These are phyloP conservation scores for Pseudococcus jackbeardsleyi DNA, from an alignment of 2,888 invertebrate species.

Conservation along the genomic window DNA sequence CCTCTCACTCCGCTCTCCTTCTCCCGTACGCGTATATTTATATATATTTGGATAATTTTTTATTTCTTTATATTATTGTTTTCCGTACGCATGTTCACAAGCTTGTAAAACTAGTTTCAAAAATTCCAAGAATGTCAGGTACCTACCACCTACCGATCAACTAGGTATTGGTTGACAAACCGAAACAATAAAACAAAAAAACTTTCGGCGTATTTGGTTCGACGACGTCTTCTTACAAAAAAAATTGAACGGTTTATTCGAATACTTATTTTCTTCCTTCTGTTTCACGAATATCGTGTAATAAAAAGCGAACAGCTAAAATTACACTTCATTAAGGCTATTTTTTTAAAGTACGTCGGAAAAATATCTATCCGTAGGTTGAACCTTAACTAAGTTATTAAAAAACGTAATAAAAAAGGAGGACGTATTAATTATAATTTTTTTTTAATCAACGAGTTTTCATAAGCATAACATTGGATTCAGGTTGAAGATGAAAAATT, in stretches of 20 bases:
- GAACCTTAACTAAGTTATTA: slow-evolving; percentile 29
- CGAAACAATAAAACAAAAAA: not conserved
- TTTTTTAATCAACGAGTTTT: slow-evolving; percentile 37
- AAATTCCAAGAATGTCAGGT: slow-evolving; percentile 54
- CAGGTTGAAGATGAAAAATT: slow-evolving; percentile 8
- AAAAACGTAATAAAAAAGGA: slow-evolving; percentile 9
- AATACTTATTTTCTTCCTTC: not conserved
- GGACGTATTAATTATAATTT: slow-evolving; percentile 47
- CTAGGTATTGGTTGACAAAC: slow-evolving; percentile 26
- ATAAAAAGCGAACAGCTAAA: not conserved
- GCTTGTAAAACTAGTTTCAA: slow-evolving; percentile 62
- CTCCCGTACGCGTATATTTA: not conserved
- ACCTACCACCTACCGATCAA: not conserved
- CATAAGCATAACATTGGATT: slow-evolving; percentile 7
- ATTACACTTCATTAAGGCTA: slow-evolving; percentile 38
- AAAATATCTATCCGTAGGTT: slow-evolving; percentile 31
- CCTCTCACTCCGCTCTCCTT: not conserved
- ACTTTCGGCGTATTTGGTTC: slow-evolving; percentile 9
- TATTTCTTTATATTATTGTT: slow-evolving; percentile 54
- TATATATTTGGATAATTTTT: slow-evolving; percentile 28
- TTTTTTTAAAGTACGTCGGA: slow-evolving; percentile 9
- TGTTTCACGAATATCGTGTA: not conserved
- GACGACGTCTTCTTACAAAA: not conserved
- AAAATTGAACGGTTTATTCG: not conserved
- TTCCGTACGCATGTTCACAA: slow-evolving; percentile 37